Conservation (phyloP, 2,113 vertebrate species). For the Cyprinodon tularosa region DNA sequence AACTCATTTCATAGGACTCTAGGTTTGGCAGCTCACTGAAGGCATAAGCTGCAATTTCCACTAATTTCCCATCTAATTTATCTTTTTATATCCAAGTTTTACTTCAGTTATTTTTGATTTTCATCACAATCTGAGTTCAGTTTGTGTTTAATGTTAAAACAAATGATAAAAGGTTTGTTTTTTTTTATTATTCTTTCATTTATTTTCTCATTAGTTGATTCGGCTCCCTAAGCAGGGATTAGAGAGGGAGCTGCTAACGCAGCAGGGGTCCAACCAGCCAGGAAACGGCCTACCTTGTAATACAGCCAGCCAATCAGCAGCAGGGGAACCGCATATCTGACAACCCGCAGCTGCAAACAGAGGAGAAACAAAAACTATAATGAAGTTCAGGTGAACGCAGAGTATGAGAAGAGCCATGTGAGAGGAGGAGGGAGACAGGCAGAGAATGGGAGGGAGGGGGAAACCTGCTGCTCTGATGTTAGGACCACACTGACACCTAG, state of each 20-base stretch:
- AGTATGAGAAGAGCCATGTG: constrained; percentile 23
- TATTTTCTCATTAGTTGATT: constrained; percentile 22
- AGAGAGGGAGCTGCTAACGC: constrained; percentile 26
- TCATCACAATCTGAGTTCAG: neutral
- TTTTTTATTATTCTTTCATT: constrained; percentile 16
- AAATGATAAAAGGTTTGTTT: neutral
- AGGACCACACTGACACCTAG: constrained; percentile 85
- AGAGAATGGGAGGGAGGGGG: no score
- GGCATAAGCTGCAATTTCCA: no score
- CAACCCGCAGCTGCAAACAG: constrained; percentile 80
- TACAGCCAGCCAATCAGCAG: constrained; percentile 84
- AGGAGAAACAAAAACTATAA: constrained; percentile 34
- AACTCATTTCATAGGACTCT: no score
- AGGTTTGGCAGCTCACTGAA: no score
- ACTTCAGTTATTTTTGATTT: no score
- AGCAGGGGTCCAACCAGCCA: constrained; percentile 44
- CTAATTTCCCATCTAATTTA: no score
- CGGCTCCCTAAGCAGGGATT: neutral
- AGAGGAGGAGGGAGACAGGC: neutral
- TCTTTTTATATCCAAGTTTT: no score
- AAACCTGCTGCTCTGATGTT: constrained; percentile 22
- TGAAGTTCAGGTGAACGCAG: constrained; percentile 26
- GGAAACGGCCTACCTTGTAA: constrained; percentile 87
- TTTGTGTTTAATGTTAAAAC: neutral
- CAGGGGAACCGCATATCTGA: constrained; percentile 84